phyloP scores from a whole-genome alignment of 2,888 invertebrate species.

The Poecilus cupreus region DNA sequence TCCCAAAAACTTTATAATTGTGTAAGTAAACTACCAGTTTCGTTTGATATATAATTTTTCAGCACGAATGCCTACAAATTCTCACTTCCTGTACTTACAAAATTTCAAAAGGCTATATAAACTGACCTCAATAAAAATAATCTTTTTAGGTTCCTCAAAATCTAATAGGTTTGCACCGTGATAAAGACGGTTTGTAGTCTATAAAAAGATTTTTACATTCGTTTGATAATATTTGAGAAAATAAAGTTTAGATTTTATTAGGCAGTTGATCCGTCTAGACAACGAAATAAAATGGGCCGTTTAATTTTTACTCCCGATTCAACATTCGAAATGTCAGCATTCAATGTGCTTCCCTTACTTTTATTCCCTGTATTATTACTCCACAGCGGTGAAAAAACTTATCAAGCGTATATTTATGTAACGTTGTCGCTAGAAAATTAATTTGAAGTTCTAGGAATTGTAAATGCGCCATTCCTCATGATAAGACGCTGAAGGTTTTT shows the following conservation, averaged over 20 bases:
- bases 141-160: too few relatives aligned
- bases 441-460: background rate
- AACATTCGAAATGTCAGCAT: conserved; percentile 31
- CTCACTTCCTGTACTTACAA: too few relatives aligned
- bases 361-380: background rate
- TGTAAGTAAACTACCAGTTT: too few relatives aligned
- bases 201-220: conserved; percentile 3
- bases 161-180: background rate
- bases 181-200: conserved; percentile 18
- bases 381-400: too few relatives aligned
- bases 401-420: background rate
- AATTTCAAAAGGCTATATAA: too few relatives aligned
- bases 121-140: too few relatives aligned
- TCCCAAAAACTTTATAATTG: too few relatives aligned
- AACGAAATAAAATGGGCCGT: conserved; percentile 33
- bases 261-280: conserved; percentile 19
- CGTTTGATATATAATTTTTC: too few relatives aligned
- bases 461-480: too few relatives aligned
- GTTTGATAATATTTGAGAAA: conserved; percentile 18
- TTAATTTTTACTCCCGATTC: conserved; percentile 31
- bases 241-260: conserved; percentile 33
- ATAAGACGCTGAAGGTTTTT: background rate
- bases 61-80: too few relatives aligned
- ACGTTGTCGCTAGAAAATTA: background rate
- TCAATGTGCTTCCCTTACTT: conserved; percentile 1